Conservation (phyloP, 1,140 invertebrate species). For the Acromyrmex charruanus region DNA sequence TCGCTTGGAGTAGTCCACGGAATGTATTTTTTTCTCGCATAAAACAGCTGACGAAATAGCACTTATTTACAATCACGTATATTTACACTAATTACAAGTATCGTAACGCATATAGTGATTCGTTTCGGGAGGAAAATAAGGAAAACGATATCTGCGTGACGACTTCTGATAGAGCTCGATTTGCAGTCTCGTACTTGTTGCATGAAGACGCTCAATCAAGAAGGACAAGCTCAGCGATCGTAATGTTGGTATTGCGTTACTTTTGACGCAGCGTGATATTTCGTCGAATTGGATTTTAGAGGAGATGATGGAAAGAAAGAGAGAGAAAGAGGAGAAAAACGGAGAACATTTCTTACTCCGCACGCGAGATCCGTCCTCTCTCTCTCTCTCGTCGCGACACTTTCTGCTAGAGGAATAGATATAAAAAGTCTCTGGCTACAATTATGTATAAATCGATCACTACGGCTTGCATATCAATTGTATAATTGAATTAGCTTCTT, state of each 20-base stretch:
- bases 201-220: constrained; percentile 46
- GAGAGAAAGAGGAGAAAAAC: background rate
- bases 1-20: background rate
- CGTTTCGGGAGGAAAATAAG: background rate
- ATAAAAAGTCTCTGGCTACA: constrained; percentile 41
- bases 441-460: constrained; percentile 26
- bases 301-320: background rate
- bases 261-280: background rate
- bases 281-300: background rate
- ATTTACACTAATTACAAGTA: constrained; percentile 61
- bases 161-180: background rate
- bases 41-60: constrained; percentile 13
- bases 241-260: background rate
- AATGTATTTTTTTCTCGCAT: background rate
- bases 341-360: background rate
- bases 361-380: background rate
- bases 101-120: constrained; percentile 19
- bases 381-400: background rate
- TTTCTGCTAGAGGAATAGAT: background rate
- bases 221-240: constrained; percentile 31
- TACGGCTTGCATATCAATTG: constrained; percentile 41
- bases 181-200: constrained; percentile 44
- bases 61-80: constrained; percentile 46
- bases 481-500: constrained; percentile 42
- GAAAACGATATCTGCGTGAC: constrained; percentile 12